phyloP scores from a whole-genome alignment of 2,113 vertebrate genomes.

The Aleadryas rufinucha region DNA sequence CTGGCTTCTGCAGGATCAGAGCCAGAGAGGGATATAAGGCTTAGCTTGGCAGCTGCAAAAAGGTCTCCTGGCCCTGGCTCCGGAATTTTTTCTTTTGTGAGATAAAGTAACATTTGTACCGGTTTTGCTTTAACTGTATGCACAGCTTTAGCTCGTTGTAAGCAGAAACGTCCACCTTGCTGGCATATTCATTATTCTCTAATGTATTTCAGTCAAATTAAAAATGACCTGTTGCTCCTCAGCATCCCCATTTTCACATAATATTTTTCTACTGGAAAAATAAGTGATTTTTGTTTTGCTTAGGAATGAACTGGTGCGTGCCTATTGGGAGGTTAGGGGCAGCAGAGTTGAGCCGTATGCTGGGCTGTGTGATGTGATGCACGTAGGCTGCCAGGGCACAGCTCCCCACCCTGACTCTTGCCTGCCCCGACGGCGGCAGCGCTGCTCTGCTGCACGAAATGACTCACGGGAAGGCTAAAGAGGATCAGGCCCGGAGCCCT shows the following conservation, averaged over 20 bases:
- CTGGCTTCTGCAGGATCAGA: background rate
- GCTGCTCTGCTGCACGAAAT: background rate
- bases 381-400: conserved; percentile 20
- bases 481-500: background rate
- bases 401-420: background rate
- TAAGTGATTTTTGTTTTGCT: background rate
- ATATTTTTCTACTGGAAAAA: background rate
- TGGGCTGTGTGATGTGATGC: background rate
- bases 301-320: background rate
- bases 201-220: background rate
- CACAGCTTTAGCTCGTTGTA: background rate
- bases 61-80: background rate
- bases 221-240: background rate
- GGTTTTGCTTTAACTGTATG: background rate
- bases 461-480: background rate
- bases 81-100: background rate
- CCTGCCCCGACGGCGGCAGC: background rate
- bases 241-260: background rate
- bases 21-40: too few relatives aligned
- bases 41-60: background rate
- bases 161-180: background rate
- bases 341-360: background rate
- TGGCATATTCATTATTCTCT: background rate
- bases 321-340: background rate
- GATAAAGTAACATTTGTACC: background rate